Base-by-base conservation (phyloP, 2,113 vertebrate genomes). In the Corythaeola cristata region DNA sequence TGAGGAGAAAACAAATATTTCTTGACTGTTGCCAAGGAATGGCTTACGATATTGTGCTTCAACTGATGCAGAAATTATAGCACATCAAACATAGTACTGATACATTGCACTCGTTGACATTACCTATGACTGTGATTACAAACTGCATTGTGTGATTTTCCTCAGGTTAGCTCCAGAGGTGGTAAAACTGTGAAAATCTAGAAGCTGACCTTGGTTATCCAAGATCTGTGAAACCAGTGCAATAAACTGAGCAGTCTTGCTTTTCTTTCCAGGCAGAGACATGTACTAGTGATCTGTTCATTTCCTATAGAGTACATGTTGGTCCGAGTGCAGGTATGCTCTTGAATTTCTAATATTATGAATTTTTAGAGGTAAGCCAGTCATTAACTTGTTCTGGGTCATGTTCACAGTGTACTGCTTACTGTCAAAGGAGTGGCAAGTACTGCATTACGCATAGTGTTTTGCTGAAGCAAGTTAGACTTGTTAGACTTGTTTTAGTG, bases 401-500 rank as follows among this genome's bases (percentile, higher is more conserved):
- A 27, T 20, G 39, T 91, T 95, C 60, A 50, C 50, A 49, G 59
- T 75, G 77, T 88, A 39, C 0, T 62, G 41, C 53, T 82, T 47
- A 6, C 74, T 64, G 49, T 75, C 22, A 47, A 78, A 95, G 94
- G 90, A 90, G 94, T 97, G 95, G 72, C 88, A 91, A 75, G 74
- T 20, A 32, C 55, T 77, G 64, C 20, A 24, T 89, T 95, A 78
- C 9, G 1, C 72, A 33, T 5, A 27, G 56, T 6, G 18, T 78
- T 96, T 89, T 88, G 44, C 60, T 86, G 37, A 78, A 94, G 78
- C 90, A 86, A 93, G 92, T 95, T 52, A 32, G 45, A 92, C 89
- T 95, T 85, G 90, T 84, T 97, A 32, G 45, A 92, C 89, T 95
- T 85, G 90, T 84, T 97, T 55, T 52, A 63, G 19, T 74, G 39